Percentiles rank a stretch among this genome's conserved stretches.
Evolutionary conservation across 2,797 vertebrate species (phyloP).

Genomic region (Gymnopithys bicolor): DNA sequence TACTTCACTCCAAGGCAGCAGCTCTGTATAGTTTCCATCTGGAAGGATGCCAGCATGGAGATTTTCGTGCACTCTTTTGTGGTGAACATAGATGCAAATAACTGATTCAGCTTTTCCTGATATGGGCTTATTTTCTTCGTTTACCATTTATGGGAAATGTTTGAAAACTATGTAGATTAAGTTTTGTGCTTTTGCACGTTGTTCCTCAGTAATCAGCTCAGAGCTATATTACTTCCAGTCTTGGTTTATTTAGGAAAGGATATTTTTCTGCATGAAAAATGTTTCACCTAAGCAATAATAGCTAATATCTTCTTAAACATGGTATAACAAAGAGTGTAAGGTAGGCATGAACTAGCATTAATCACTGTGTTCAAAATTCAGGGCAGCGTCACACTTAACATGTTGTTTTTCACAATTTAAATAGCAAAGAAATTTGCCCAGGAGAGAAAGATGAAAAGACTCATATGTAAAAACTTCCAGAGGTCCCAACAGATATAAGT

Average conservation of each 20-base stretch:
- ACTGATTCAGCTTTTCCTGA: background rate
- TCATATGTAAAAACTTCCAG: background rate
- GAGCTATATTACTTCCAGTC: background rate
- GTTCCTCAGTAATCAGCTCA: background rate
- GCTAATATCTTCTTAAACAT: background rate
- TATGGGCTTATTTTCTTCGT: background rate
- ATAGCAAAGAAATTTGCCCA: background rate
- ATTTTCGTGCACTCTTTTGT: background rate
- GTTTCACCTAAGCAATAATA: background rate
- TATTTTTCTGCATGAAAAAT: background rate
- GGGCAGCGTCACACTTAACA: background rate
- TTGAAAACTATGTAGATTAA: background rate
- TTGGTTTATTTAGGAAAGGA: background rate
- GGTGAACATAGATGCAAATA: background rate
- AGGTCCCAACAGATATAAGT: background rate
- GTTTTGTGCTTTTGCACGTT: background rate
- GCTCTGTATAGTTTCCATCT: rapidly evolving
- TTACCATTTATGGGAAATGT: background rate
- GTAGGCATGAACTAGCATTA: background rate
- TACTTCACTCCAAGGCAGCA: background rate
- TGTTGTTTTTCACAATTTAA: background rate
- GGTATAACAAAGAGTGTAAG: rapidly evolving
- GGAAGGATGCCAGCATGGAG: background rate
- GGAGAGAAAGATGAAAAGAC: background rate
- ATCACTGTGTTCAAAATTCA: background rate